A percentile compares a stretch with the other conserved stretches of the same genome.
phyloP scores from a whole-genome alignment of 2,888 invertebrate species.

The Pecten maximus region DNA sequence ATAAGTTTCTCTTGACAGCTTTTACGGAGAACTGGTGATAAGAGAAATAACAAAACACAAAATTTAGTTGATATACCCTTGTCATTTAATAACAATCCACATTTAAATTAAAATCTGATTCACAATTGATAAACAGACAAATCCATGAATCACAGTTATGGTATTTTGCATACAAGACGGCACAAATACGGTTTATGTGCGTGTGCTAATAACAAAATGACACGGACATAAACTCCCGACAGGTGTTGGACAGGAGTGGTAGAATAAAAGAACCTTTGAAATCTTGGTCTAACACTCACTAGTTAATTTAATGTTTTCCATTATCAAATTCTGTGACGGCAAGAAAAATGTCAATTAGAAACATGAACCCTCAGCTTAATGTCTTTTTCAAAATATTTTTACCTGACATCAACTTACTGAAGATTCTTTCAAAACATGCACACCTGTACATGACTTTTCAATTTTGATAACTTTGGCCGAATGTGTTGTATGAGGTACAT shows the following conservation, averaged over 20 bases:
- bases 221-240: neutral
- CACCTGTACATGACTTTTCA: too few relatives aligned
- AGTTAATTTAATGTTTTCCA: neutral
- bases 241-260: neutral
- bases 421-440: too few relatives aligned
- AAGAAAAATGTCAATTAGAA: too few relatives aligned
- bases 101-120: conserved; percentile 5
- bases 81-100: conserved; percentile 7
- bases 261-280: neutral
- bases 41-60: neutral
- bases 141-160: neutral
- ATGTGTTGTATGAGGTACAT: too few relatives aligned
- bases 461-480: too few relatives aligned
- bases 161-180: neutral
- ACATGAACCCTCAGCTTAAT: too few relatives aligned
- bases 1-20: too few relatives aligned
- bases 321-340: too few relatives aligned
- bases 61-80: neutral
- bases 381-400: too few relatives aligned
- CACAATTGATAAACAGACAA: neutral
- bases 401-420: too few relatives aligned
- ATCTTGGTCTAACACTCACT: neutral
- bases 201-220: neutral
- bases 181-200: neutral
- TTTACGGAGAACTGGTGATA: neutral